A percentile compares a stretch with the other conserved stretches of the same genome.
Evolutionary conservation across 1,140 invertebrate genomes (phyloP).

Genomic region (Drosophila littoralis): DNA sequence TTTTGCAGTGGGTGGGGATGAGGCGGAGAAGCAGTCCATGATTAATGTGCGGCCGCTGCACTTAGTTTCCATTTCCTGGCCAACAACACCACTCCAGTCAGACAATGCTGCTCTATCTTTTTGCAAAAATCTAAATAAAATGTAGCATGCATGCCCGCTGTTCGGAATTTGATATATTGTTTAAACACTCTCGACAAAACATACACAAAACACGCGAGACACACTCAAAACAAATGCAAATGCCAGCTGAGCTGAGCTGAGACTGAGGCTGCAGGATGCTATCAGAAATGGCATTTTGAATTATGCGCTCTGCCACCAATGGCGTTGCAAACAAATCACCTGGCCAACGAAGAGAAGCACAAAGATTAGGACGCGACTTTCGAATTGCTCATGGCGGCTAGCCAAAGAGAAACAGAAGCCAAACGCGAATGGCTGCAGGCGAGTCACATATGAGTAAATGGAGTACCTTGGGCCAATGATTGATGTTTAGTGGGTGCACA

Average conservation of each 20-base stretch:
- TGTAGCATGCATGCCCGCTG: conserved; percentile 61
- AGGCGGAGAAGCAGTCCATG: conserved; percentile 39
- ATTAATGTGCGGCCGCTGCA: conserved; percentile 75
- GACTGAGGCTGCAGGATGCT: conserved; percentile 32
- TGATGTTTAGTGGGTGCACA: conserved; percentile 49
- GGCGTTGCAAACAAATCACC: conserved; percentile 74
- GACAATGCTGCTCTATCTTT: conserved; percentile 59
- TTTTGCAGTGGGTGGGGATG: neutral
- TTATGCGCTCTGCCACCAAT: conserved; percentile 51
- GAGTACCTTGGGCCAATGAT: conserved; percentile 34
- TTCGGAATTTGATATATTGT: conserved; percentile 73
- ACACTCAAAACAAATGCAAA: conserved; percentile 33
- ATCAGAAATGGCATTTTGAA: conserved; percentile 77
- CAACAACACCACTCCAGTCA: conserved; percentile 37
- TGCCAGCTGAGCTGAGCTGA: conserved; percentile 15
- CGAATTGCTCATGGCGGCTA: conserved; percentile 57
- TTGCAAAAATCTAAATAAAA: conserved; percentile 74
- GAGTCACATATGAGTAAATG: neutral
- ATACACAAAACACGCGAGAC: conserved; percentile 11
- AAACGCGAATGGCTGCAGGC: neutral
- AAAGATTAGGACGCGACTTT: conserved; percentile 74
- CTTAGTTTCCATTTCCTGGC: conserved; percentile 50
- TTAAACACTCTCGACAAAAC: conserved; percentile 31
- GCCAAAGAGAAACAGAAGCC: conserved; percentile 16
- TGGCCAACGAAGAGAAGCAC: conserved; percentile 50